Percentiles rank a stretch among this genome's conserved stretches.
Conservation (phyloP, 2,888 invertebrate genomes). For the Dasypogon diadema region DNA sequence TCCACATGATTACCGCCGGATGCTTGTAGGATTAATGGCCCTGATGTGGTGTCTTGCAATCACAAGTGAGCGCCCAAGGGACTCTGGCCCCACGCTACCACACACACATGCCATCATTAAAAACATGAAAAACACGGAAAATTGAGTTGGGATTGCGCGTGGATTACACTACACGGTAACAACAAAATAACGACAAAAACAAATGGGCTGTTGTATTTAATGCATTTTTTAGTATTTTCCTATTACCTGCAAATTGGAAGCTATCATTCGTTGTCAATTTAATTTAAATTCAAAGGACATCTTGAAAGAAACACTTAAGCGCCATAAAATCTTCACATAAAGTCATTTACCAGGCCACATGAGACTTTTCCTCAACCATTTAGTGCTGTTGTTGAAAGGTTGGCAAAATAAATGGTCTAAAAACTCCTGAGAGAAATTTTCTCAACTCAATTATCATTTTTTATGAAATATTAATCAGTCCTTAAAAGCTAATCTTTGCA, state of each 20-base stretch:
- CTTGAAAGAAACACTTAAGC: conserved; percentile 19
- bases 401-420: neutral
- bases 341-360: conserved; percentile 21
- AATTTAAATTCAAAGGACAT: conserved; percentile 30
- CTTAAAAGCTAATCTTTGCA: conserved; percentile 34
- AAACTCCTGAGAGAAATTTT: conserved; percentile 1
- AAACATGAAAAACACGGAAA: too few species aligned
- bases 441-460: conserved; percentile 44
- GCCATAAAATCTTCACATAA: conserved; percentile 26
- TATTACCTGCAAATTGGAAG: neutral
- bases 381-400: conserved; percentile 3
- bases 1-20: conserved; percentile 41
- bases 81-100: too few species aligned
- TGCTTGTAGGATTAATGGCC: conserved; percentile 34
- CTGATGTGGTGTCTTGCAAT: conserved; percentile 31
- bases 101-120: too few species aligned
- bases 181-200: too few species aligned
- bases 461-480: conserved; percentile 46
- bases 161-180: too few species aligned
- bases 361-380: conserved; percentile 13
- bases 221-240: neutral
- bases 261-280: neutral
- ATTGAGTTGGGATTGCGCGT: too few species aligned
- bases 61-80: conserved; percentile 9
- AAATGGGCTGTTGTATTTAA: neutral